Conservation (phyloP, 2,797 vertebrate genomes). For the Dermochelys coriacea region DNA sequence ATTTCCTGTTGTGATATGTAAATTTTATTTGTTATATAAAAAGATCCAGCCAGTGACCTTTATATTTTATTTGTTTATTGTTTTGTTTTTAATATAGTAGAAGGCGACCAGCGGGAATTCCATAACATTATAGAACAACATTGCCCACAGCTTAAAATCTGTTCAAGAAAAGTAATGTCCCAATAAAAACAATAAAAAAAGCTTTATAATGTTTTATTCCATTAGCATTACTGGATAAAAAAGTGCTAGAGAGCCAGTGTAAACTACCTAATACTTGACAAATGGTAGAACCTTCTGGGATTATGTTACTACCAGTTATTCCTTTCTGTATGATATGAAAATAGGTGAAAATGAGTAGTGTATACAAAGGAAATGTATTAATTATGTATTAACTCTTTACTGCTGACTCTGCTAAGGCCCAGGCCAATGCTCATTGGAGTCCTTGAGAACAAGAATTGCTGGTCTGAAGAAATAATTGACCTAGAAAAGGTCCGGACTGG, state of each 20-base stretch:
- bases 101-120: slow-evolving; percentile 24
- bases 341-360: not conserved
- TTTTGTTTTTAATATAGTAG: slow-evolving; percentile 21
- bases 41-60: not conserved
- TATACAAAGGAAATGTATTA: not conserved
- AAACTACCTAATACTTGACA: slow-evolving; percentile 55
- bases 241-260: slow-evolving; percentile 50
- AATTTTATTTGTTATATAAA: not conserved
- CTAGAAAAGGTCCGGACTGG: not conserved
- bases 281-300: slow-evolving; percentile 16
- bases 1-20: slow-evolving; percentile 12
- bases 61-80: not conserved
- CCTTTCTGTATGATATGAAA: not conserved
- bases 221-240: slow-evolving; percentile 53
- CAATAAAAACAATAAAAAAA: slow-evolving; percentile 23
- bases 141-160: slow-evolving; percentile 73
- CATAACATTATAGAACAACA: not conserved
- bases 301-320: not conserved
- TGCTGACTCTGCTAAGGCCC: not conserved
- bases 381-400: not conserved
- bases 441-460: not conserved
- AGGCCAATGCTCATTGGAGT: not conserved
- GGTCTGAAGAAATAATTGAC: not conserved
- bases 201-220: slow-evolving; percentile 21
- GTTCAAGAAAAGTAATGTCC: slow-evolving; percentile 53